Base-by-base conservation (phyloP, 2,797 vertebrate genomes). In the Malurus splendens region DNA sequence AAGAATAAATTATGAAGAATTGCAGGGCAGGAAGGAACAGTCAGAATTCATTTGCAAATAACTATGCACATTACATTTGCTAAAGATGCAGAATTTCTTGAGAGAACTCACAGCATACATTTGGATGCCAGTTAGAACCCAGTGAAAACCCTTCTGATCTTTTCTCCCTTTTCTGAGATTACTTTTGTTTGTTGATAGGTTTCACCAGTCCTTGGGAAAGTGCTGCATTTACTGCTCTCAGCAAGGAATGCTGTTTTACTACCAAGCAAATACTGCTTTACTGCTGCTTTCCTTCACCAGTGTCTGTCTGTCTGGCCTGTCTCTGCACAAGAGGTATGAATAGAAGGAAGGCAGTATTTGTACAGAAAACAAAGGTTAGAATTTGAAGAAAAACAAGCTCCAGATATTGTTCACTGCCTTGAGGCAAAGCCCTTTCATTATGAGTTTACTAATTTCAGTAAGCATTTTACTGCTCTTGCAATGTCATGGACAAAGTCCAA, bases 1-100 rank as follows among this genome's bases (percentile, higher is more conserved):
- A 41, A 83, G 64, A 90, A 55, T 74, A 74, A 83, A 51, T 81
- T 56, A 76, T 10, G 50, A 90, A 51, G 80, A 68, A 62, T 45
- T 79, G 33, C 70, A 51, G 15, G 7, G 33, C 52, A 72, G 82
- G 80, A 87, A 91, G 75, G 54, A 87, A 30, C 41, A 83, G 73
- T n/a, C 83, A 51, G 65, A 83, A 83, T 82, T 89, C 16, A 76
- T 86, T 86, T 95, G 67, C 77, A 87, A 82, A 75, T 78, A 83
- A n/a, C 54, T 55, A 23, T 18, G 27, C 39, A 3, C 42, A 30
- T 72, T 61, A 5, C 48, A 81, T 81, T 89, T 93, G 66, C 66
- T 70, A 86, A 94, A 89, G 56, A 62, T 64, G 62, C 67, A 82
- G 56, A 76, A 84, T 86, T 89, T 87, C 54, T 54, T 7, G 5